phyloP scores from a whole-genome alignment of 64 coral and sea anemone species.

The Dendronephthya gigantea region DNA sequence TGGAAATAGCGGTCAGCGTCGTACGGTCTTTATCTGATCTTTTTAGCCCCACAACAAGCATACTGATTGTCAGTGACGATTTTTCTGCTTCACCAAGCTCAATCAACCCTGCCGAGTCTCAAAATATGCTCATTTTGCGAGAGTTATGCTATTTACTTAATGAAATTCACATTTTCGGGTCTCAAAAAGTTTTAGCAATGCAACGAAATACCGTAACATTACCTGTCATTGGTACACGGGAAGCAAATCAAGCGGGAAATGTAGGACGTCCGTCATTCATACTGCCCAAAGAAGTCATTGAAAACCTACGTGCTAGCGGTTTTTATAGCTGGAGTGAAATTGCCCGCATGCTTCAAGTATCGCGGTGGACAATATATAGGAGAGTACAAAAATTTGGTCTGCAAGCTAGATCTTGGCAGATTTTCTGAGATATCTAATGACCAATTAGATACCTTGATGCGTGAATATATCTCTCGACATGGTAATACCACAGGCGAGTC shows the following conservation, averaged over 20 bases:
- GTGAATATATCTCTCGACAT: background rate
- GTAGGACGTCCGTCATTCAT: background rate
- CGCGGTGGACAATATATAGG: slow-evolving; percentile 23
- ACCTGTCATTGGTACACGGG: background rate
- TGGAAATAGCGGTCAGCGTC: background rate
- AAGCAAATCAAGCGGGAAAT: background rate
- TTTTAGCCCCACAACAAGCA: too few species aligned
- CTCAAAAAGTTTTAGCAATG: background rate
- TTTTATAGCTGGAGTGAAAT: slow-evolving; percentile 23
- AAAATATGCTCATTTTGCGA: background rate
- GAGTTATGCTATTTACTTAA: background rate
- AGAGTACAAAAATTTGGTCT: background rate
- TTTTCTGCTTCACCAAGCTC: too few species aligned
- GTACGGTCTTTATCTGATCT: background rate
- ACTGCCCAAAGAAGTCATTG: background rate
- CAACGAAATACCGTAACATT: background rate
- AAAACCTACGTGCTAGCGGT: background rate
- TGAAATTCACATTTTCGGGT: background rate
- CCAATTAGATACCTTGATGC: background rate
- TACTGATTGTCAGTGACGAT: too few species aligned
- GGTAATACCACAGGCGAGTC: slow-evolving; percentile 22
- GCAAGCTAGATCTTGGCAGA: background rate
- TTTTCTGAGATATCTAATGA: slow-evolving; percentile 21
- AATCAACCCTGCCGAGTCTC: background rate
- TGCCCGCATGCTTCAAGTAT: background rate